A percentile compares a stretch with the other conserved stretches of the same genome.
These are phyloP conservation scores for Helobdella robusta DNA, from an alignment of 2,888 invertebrate genomes.

Conservation along the genomic window DNA sequence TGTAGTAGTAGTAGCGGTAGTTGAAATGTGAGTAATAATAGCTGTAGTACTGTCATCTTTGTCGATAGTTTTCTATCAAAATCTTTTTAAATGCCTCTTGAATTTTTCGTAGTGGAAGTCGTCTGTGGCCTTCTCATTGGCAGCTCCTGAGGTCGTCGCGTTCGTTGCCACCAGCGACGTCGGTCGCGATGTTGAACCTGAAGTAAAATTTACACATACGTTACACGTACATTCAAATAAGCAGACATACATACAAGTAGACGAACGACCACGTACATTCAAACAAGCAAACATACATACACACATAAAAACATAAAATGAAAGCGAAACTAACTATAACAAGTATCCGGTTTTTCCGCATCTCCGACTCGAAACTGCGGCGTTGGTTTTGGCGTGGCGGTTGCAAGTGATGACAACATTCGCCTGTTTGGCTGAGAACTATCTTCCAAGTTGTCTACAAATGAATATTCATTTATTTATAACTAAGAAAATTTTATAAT, in stretches of 20 bases:
- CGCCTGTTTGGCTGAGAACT: conserved; percentile 40
- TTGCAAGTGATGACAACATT: too few relatives aligned
- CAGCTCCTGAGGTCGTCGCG: background rate
- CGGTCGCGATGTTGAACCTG: background rate
- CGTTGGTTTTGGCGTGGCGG: conserved; percentile 38
- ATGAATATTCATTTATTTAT: too few relatives aligned
- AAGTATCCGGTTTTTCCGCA: conserved; percentile 37
- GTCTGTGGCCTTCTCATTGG: conserved; percentile 83
- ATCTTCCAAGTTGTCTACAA: conserved; percentile 73
- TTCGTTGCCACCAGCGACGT: background rate
- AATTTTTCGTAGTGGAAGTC: conserved; percentile 94
- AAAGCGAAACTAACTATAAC: too few relatives aligned
- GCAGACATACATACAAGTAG: too few relatives aligned
- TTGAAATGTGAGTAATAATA: too few relatives aligned
- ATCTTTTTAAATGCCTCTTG: conserved; percentile 84
- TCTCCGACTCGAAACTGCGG: conserved; percentile 43
- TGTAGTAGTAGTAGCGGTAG: too few relatives aligned
- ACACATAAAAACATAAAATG: too few relatives aligned
- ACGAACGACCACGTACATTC: too few relatives aligned
- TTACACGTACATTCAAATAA: background rate
- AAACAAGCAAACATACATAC: too few relatives aligned
- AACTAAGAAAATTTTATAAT: background rate
- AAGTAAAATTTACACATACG: too few relatives aligned
- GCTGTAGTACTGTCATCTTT: too few relatives aligned
- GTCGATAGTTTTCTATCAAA: conserved; percentile 48